Evolutionary conservation across 2,888 invertebrate species (phyloP).

Genomic region (Cybosia mesomella): DNA sequence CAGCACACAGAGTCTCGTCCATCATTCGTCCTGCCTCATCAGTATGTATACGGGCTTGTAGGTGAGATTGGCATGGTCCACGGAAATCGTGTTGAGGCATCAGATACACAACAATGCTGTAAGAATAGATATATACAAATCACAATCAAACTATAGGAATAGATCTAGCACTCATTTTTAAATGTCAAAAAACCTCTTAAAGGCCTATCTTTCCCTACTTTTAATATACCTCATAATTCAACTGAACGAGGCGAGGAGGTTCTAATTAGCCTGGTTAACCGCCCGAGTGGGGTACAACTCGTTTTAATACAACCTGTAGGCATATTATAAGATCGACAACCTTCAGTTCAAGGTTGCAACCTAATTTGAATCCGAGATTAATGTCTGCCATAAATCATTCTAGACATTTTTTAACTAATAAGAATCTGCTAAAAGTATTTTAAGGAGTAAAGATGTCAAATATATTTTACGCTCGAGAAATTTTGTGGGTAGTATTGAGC

Average conservation of each 20-base stretch:
- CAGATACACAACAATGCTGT: no score
- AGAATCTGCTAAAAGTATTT: conserved; percentile 31
- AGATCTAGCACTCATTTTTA: neutral
- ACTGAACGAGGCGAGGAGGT: conserved; percentile 31
- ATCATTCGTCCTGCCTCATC: no score
- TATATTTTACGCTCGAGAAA: neutral
- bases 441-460: conserved; percentile 23
- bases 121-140: neutral
- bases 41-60: no score
- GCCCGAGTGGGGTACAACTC: conserved; percentile 26
- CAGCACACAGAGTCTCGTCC: no score
- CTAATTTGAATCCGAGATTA: conserved; percentile 44
- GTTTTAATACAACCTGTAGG: conserved; percentile 36
- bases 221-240: conserved; percentile 31
- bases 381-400: conserved; percentile 43
- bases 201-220: conserved; percentile 17
- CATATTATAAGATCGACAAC: conserved; percentile 33
- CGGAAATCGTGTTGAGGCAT: no score
- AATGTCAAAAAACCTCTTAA: conserved; percentile 7
- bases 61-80: no score
- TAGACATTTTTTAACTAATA: conserved; percentile 31
- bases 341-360: conserved; percentile 32
- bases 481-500: neutral
- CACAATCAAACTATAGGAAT: neutral
- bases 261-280: conserved; percentile 46